Evolutionary conservation across 1,140 invertebrate species (phyloP).

Genomic region (Chionoecetes opilio): DNA sequence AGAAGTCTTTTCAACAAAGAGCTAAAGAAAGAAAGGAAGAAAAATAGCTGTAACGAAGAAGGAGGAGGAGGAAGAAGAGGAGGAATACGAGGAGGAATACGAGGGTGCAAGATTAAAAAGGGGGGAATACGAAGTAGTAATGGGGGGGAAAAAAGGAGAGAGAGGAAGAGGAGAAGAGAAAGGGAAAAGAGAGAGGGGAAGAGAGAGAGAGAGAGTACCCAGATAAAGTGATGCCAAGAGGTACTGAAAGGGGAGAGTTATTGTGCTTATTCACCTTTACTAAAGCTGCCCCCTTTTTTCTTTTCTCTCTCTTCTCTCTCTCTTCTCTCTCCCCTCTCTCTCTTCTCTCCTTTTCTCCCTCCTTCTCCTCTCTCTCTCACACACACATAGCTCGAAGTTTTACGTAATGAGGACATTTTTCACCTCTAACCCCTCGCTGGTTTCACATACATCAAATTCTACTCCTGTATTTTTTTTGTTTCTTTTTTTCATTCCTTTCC

Average conservation of each 20-base stretch:
- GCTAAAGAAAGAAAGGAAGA: too few species aligned
- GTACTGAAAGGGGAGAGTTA: background rate
- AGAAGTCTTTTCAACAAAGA: too few species aligned
- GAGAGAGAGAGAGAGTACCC: background rate
- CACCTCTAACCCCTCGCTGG: background rate
- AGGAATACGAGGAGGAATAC: background rate
- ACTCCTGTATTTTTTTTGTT: too few species aligned
- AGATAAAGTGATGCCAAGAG: background rate
- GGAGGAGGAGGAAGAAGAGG: background rate
- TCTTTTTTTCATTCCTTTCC: background rate
- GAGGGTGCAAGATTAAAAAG: too few species aligned
- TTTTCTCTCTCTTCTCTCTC: too few species aligned
- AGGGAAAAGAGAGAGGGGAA: too few species aligned
- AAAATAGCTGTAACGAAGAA: too few species aligned
- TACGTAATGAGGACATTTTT: background rate
- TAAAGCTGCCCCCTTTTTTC: too few species aligned
- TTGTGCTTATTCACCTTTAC: slow-evolving; percentile 1
- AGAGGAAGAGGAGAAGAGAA: too few species aligned
- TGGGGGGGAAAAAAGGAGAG: too few species aligned
- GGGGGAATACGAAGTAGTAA: background rate
- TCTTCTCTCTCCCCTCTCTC: too few species aligned
- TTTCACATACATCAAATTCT: background rate
- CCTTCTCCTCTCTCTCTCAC: background rate
- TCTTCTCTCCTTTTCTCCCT: too few species aligned
- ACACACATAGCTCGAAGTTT: background rate